phyloP scores from a whole-genome alignment of 2,888 invertebrate genomes.

The Ecliptopera silaceata region DNA sequence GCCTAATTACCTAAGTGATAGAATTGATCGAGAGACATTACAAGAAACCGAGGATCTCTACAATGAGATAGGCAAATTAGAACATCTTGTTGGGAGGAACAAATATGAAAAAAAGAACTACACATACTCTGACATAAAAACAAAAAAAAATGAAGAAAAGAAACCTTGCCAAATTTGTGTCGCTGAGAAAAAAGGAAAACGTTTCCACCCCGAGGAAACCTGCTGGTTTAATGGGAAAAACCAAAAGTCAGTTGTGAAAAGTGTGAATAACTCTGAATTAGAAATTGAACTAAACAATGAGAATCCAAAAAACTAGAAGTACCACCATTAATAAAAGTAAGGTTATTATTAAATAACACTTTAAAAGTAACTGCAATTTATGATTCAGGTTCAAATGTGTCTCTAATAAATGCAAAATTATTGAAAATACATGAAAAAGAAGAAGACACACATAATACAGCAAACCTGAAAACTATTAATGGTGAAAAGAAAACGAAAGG shows the following conservation, averaged over 20 bases:
- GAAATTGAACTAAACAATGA: slow-evolving; percentile 30
- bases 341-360: slow-evolving; percentile 35
- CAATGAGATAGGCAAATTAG: slow-evolving; percentile 17
- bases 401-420: slow-evolving; percentile 41
- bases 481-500: slow-evolving; percentile 31
- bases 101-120: background rate
- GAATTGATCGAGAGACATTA: slow-evolving; percentile 19
- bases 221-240: slow-evolving; percentile 32
- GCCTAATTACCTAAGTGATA: background rate
- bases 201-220: slow-evolving; percentile 27
- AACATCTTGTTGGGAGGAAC: slow-evolving; percentile 29
- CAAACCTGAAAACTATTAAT: slow-evolving; percentile 30
- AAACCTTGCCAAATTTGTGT: slow-evolving; percentile 30
- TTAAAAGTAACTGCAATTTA: slow-evolving; percentile 37
- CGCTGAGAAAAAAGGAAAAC: slow-evolving; percentile 20
- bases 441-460: slow-evolving; percentile 1
- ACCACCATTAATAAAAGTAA: slow-evolving; percentile 33
- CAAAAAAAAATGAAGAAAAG: background rate
- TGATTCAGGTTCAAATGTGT: slow-evolving; percentile 45
- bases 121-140: slow-evolving; percentile 10
- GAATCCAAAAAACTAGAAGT: slow-evolving; percentile 39
- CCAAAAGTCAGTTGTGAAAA: slow-evolving; percentile 10
- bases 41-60: slow-evolving; percentile 7
- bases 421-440: slow-evolving; percentile 11
- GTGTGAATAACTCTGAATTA: slow-evolving; percentile 33